These are phyloP conservation scores for Cyanoramphus novaezelandiae DNA, from an alignment of 2,113 vertebrate species.

Conservation along the genomic window DNA sequence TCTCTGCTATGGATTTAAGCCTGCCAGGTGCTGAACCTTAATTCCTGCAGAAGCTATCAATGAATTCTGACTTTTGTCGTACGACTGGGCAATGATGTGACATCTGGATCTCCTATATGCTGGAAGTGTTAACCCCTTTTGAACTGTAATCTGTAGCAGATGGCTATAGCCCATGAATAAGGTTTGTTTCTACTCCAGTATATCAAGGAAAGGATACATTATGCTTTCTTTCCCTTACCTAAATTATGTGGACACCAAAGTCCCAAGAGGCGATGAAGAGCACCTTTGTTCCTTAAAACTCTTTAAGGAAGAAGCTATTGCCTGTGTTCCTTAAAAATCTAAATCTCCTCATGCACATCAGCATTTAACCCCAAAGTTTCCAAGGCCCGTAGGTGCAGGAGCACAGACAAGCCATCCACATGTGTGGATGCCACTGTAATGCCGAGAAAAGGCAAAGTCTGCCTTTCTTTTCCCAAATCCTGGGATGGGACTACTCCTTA, in stretches of 20 bases:
- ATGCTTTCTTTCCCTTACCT: background rate
- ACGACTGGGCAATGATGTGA: background rate
- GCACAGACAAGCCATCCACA: background rate
- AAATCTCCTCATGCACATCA: background rate
- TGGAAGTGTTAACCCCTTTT: constrained; percentile 6
- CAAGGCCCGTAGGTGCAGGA: background rate
- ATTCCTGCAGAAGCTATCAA: constrained; percentile 8
- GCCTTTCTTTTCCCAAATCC: background rate
- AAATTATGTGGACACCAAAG: background rate
- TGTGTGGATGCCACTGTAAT: background rate
- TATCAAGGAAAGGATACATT: background rate
- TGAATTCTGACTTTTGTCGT: constrained; percentile 17
- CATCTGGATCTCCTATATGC: background rate
- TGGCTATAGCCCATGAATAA: background rate
- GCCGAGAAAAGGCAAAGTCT: background rate
- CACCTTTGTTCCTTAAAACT: background rate
- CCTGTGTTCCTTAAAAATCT: background rate
- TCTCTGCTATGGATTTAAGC: background rate
- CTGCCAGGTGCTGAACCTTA: background rate
- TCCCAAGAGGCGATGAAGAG: background rate
- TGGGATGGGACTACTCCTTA: background rate
- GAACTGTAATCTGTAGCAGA: background rate
- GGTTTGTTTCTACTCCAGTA: background rate
- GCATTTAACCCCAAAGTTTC: background rate
- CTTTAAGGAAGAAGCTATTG: background rate